Base-by-base conservation (phyloP, 2,888 invertebrate genomes). In the Meiosimyza decipiens region DNA sequence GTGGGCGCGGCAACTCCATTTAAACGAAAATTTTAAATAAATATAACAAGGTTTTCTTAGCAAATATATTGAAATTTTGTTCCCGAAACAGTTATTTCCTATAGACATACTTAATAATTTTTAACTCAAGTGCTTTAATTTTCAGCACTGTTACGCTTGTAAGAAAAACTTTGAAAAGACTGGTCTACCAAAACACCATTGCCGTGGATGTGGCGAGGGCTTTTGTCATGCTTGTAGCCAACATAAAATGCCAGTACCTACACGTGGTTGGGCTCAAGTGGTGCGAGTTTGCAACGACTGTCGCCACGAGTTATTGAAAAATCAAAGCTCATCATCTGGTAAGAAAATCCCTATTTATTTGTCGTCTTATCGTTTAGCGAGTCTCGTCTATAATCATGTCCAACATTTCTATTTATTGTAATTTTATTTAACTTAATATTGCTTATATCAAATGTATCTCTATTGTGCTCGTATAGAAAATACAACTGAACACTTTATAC, bases 241-340 rank as follows among this genome's bases (percentile, higher is more conserved):
- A n/a, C 89, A 90, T 70, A 88, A 88, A 69, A 89, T 91, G 80
- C 89, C 91, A 18, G 94, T 95, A 18, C 94, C 94, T 15, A 89
- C 90, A 13, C 88, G 91, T 75, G 93, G 94, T 71, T 94, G 94
- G 94, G 87, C 88, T 22, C 79, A 83, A 59, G 90, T 91, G 1
- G 94, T 93, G 1, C 88, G 95, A 71, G 94, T 95, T 5, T 95
- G 95, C 84, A 91, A 93, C 78, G 84, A 87, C 65, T 95, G 95
- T 81, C 91, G 82, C 51, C 81, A 84, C 60, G 80, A 83, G 59
- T 76, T 87, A 73, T 77, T 76, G 18, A 82, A 81, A 74, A 80
- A 84, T 70, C 79, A 82, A 52, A 79, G 84, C 72, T 75, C 79
- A 50, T 78, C 80, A 55, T 81, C 84, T 62, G 86, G 86, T 85